Evolutionary conservation across 2,113 vertebrate species (phyloP), one percentile per base, ranked within the genome.

Genomic region (Nycticorax nycticorax): DNA sequence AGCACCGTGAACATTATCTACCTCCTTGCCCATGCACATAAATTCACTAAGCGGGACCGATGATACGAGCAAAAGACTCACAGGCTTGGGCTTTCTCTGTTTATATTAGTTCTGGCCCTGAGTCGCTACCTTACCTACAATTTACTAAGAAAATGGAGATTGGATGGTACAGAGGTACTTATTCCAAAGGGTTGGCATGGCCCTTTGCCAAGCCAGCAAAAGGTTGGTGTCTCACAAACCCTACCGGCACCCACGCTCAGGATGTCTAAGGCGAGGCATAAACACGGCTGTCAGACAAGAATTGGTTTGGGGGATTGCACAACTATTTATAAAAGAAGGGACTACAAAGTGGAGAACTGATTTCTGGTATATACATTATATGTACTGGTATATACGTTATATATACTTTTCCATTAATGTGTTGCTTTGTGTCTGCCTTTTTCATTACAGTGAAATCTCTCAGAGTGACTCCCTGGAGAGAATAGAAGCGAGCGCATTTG

Each of bases 401-500:
- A 43, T 43, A 43, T 43, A 43, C 9, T 78, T 35, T 62, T 67
- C 69, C 14, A 15, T 53, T 94, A 63, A 86, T 14, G 18, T 39
- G 14, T 69, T 77, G 59, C 35, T 87, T 72, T 69, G 27, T 74
- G 32, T 90, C 75, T 97, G 30, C 97, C 82, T 97, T 88, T 77
- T 89, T 97, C 56, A 22, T 91, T 95, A 71, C 85, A 99, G 99
- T 96, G 98, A 98, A 97, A 99, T 99, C 91, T 99, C 98, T 92
- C 98, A 99, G 97, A 99, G 99, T 6, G 97, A 99, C 94, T 98
- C 98, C 86, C 96, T 99, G 97, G 98, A 98, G 91, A 97, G 87
- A 92, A 99, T 99, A 92, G 98, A 98, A 97, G 96, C 96, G 19
- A 97, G 98, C 3, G 99, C 99, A 48, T 99, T 99, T 98, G 97